These are phyloP conservation scores for Phthorimaea operculella DNA, from an alignment of 1,140 invertebrate genomes.

Conservation along the genomic window DNA sequence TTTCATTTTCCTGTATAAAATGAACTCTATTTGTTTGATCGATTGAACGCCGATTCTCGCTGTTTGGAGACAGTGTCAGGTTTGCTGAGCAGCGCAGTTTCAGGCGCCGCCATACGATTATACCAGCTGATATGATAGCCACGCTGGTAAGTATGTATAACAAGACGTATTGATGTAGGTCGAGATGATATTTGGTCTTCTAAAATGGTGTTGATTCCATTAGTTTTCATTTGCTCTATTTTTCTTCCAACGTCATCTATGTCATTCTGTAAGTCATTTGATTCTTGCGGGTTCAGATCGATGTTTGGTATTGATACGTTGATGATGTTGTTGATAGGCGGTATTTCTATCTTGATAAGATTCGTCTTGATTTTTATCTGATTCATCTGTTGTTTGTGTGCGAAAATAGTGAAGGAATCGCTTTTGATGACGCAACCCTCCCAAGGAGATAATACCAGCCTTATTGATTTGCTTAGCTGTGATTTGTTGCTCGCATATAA, in stretches of 20 bases:
- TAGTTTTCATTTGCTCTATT: too few relatives aligned
- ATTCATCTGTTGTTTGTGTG: not conserved
- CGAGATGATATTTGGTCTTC: too few relatives aligned
- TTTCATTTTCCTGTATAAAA: too few relatives aligned
- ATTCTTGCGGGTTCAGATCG: not conserved
- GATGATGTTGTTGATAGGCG: not conserved
- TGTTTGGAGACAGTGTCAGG: too few relatives aligned
- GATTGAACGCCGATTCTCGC: too few relatives aligned
- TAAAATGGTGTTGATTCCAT: too few relatives aligned
- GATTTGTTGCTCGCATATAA: constrained; percentile 4
- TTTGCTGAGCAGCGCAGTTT: too few relatives aligned
- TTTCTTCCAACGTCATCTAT: too few relatives aligned
- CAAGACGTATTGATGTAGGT: not conserved
- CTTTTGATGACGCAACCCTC: not conserved
- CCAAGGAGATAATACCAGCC: not conserved
- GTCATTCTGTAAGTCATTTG: too few relatives aligned
- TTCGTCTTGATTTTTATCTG: not conserved
- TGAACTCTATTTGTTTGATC: too few relatives aligned
- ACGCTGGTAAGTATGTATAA: not conserved
- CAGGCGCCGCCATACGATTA: too few relatives aligned
- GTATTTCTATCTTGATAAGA: not conserved
- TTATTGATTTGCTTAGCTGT: not conserved
- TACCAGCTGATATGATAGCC: too few relatives aligned
- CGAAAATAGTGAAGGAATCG: not conserved
- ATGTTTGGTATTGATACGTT: not conserved